Percentiles rank a stretch among this genome's conserved stretches.
These are phyloP conservation scores for Drosophila cardini DNA, from an alignment of 1,140 invertebrate genomes.

Conservation along the genomic window DNA sequence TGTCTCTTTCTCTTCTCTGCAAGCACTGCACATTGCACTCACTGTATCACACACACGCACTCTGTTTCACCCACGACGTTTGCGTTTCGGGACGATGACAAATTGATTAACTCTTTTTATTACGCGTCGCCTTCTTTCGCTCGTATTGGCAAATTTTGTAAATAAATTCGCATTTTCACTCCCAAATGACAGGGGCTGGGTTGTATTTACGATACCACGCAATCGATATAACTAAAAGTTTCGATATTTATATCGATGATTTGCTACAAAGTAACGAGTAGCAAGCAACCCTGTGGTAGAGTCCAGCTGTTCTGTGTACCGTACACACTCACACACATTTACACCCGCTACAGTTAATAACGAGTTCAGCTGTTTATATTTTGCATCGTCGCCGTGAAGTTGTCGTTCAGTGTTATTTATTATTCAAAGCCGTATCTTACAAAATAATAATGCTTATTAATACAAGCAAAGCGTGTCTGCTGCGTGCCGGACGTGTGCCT, in stretches of 20 bases:
- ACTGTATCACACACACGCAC: conserved; percentile 7
- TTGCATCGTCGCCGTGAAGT: conserved; percentile 37
- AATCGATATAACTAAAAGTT: background rate
- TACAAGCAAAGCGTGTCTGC: conserved; percentile 28
- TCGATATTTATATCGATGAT: conserved; percentile 19
- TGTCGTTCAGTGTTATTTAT: background rate
- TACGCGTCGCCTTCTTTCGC: conserved; percentile 44
- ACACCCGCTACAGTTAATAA: conserved; percentile 8
- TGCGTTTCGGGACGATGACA: conserved; percentile 17
- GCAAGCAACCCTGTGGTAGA: conserved; percentile 1
- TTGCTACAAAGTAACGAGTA: background rate
- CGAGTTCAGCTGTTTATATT: conserved; percentile 28
- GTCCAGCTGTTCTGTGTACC: conserved; percentile 23
- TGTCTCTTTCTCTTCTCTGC: conserved; percentile 26
- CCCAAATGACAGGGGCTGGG: conserved; percentile 41
- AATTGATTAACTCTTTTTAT: conserved; percentile 27
- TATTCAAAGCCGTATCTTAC: background rate
- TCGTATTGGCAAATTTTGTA: conserved; percentile 57
- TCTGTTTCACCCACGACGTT: conserved; percentile 14
- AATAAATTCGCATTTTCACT: conserved; percentile 62
- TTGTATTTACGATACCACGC: conserved; percentile 29
- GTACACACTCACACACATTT: background rate
- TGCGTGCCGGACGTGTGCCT: conserved; percentile 21
- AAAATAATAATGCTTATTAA: conserved; percentile 35
- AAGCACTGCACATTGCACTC: conserved; percentile 48